These are phyloP conservation scores for Pimpla rufipes DNA, from an alignment of 2,888 invertebrate species.

Conservation along the genomic window DNA sequence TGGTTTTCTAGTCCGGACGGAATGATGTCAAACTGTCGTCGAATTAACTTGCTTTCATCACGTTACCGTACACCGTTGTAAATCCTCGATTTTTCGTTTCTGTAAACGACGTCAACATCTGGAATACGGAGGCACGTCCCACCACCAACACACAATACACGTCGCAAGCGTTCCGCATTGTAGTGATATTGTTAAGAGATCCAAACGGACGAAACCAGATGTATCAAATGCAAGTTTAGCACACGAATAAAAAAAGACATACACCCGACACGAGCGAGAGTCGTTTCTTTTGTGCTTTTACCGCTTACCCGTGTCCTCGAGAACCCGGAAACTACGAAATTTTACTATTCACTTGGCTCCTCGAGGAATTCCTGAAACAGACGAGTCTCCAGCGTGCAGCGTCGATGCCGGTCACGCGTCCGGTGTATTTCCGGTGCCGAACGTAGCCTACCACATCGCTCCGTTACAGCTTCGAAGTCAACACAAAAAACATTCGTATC, in stretches of 20 bases:
- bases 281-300: not conserved
- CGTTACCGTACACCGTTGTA: slow-evolving; percentile 15
- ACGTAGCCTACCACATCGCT: not conserved
- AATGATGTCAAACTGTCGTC: slow-evolving; percentile 33
- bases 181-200: slow-evolving; percentile 11
- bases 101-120: slow-evolving; percentile 15
- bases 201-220: slow-evolving; percentile 70
- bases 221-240: slow-evolving; percentile 80
- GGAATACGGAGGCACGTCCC: slow-evolving; percentile 9
- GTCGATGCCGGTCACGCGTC: slow-evolving; percentile 23
- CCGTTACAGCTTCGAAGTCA: not conserved
- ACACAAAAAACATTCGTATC: not conserved
- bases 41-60: slow-evolving; percentile 21
- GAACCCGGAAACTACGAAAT: not conserved
- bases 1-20: slow-evolving; percentile 41
- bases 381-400: not conserved
- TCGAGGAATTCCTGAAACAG: not conserved
- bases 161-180: slow-evolving; percentile 17
- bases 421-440: slow-evolving; percentile 1
- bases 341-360: slow-evolving; percentile 19
- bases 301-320: not conserved
- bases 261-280: slow-evolving; percentile 71
- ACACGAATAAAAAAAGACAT: slow-evolving; percentile 80
- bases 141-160: not conserved
- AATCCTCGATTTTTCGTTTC: slow-evolving; percentile 46